These are phyloP conservation scores for Leptodirus hochenwartii DNA, from an alignment of 2,888 invertebrate species.

Conservation along the genomic window DNA sequence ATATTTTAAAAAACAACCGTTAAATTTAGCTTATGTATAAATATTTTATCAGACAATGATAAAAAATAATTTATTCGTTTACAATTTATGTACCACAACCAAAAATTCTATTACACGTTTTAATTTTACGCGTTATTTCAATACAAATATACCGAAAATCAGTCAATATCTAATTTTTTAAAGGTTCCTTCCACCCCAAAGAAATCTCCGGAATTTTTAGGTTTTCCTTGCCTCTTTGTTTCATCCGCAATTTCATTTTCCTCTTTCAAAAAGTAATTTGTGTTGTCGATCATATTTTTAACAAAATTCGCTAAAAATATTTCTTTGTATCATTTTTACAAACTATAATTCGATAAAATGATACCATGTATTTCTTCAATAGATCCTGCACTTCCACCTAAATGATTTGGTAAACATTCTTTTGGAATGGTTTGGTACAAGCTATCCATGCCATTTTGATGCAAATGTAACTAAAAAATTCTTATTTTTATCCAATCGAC, in stretches of 20 bases:
- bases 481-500: background rate
- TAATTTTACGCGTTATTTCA: too few species aligned
- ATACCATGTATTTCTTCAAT: slow-evolving; percentile 5
- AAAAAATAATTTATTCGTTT: too few species aligned
- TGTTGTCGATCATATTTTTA: slow-evolving; percentile 11
- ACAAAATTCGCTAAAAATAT: background rate
- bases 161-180: slow-evolving; percentile 50
- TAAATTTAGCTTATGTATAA: too few species aligned
- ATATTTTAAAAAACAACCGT: too few species aligned
- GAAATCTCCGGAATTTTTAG: slow-evolving; percentile 36
- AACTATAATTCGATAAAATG: background rate
- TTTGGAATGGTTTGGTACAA: slow-evolving; percentile 7
- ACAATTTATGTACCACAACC: too few species aligned
- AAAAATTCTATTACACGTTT: too few species aligned
- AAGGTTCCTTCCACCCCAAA: slow-evolving; percentile 51
- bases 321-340: too few species aligned
- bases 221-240: slow-evolving; percentile 17
- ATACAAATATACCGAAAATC: too few species aligned
- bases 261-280: slow-evolving; percentile 14
- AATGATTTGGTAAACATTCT: slow-evolving; percentile 8
- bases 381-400: slow-evolving; percentile 6
- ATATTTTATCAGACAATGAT: too few species aligned
- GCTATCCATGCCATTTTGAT: slow-evolving; percentile 7
- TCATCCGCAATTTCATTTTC: slow-evolving; percentile 16
- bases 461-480: slow-evolving; percentile 6